These are phyloP conservation scores for Zaprionus ghesquierei DNA, from an alignment of 1,140 invertebrate genomes.

Conservation along the genomic window DNA sequence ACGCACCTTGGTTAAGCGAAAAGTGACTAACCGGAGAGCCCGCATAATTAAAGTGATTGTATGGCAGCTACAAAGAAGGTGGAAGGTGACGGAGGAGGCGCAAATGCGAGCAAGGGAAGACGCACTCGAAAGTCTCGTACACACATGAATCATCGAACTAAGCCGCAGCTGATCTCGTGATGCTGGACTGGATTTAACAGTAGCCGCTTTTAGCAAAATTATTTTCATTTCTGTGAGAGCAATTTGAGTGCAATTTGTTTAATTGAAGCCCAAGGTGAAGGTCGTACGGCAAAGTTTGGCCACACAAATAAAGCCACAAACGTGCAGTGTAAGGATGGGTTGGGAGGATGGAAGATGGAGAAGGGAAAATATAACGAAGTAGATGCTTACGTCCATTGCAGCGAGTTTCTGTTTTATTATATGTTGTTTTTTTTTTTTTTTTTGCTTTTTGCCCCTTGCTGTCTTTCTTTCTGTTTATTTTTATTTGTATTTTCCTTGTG, in stretches of 20 bases:
- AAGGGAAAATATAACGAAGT: constrained; percentile 20
- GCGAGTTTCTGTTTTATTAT: constrained; percentile 11
- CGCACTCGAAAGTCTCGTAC: constrained; percentile 3
- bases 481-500: constrained; percentile 10
- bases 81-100: not conserved
- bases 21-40: constrained; percentile 21
- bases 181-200: constrained; percentile 1
- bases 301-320: constrained; percentile 40
- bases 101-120: not conserved
- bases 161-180: constrained; percentile 31
- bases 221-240: constrained; percentile 70
- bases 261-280: constrained; percentile 77
- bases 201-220: constrained; percentile 40
- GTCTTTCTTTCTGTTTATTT: not conserved
- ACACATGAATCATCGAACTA: constrained; percentile 55
- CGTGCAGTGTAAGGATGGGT: not conserved
- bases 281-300: constrained; percentile 46
- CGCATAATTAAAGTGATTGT: constrained; percentile 18
- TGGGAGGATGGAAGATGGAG: not conserved
- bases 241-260: constrained; percentile 59
- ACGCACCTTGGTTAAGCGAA: not conserved
- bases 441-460: not conserved
- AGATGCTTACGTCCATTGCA: constrained; percentile 64
- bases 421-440: not conserved
- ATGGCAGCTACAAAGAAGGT: constrained; percentile 11